Conservation (phyloP, 2,797 vertebrate species). For the Aratinga solstitialis region DNA sequence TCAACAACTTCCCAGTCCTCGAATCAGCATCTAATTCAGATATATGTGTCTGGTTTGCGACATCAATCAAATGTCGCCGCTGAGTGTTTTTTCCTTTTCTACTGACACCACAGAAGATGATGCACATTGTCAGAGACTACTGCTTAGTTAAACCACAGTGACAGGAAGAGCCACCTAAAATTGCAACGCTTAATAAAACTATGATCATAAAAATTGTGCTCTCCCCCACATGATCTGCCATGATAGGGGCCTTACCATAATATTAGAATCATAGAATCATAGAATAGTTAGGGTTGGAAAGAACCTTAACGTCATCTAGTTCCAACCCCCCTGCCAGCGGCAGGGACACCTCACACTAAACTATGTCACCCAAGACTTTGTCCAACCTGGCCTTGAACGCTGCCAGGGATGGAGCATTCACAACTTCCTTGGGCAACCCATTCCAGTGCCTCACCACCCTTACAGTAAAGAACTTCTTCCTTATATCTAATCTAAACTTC, state of each 20-base stretch:
- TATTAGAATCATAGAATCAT: background rate
- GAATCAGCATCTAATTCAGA: background rate
- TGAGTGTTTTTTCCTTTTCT: constrained; percentile 42
- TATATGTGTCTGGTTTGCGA: background rate
- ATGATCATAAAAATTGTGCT: background rate
- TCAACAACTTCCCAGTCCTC: background rate
- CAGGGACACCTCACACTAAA: too few relatives aligned
- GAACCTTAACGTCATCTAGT: too few relatives aligned
- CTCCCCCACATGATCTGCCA: background rate
- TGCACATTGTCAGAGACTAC: background rate
- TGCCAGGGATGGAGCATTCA: too few relatives aligned
- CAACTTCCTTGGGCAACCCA: too few relatives aligned
- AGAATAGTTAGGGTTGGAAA: too few relatives aligned
- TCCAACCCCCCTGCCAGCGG: too few relatives aligned
- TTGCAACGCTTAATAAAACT: background rate
- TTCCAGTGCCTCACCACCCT: too few relatives aligned
- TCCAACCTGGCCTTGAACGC: too few relatives aligned
- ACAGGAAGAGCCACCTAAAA: constrained; percentile 25
- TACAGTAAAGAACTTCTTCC: too few relatives aligned
- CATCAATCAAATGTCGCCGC: background rate
- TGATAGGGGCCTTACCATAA: background rate
- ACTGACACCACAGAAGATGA: background rate
- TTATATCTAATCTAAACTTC: too few relatives aligned
- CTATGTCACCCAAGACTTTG: too few relatives aligned
- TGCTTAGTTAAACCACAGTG: background rate